A percentile compares a stretch with the other conserved stretches of the same genome.
Evolutionary conservation across 2,888 invertebrate species (phyloP).

Genomic region (Apamea sordens): DNA sequence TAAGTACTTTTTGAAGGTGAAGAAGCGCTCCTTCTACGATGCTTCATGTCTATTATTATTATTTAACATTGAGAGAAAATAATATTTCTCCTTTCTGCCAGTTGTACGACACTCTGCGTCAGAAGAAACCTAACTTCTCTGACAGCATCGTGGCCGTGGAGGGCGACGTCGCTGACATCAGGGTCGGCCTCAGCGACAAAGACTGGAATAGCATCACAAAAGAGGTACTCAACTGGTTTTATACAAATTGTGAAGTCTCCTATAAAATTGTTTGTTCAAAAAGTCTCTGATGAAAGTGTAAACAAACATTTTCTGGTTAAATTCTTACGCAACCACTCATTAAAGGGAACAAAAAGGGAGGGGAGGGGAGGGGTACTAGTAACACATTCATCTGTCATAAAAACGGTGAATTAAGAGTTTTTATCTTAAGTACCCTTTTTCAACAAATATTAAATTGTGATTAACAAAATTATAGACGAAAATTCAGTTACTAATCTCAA

Average conservation of each 20-base stretch:
- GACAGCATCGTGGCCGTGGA: constrained; percentile 64
- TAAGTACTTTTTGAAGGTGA: too few relatives aligned
- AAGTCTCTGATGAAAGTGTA: not conserved
- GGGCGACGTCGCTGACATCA: constrained; percentile 64
- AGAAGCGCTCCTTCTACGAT: too few relatives aligned
- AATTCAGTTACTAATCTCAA: too few relatives aligned
- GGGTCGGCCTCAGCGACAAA: constrained; percentile 66
- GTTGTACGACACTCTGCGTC: constrained; percentile 70
- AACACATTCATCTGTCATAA: too few relatives aligned
- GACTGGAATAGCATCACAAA: constrained; percentile 62
- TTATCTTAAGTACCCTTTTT: too few relatives aligned
- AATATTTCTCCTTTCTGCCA: constrained; percentile 42
- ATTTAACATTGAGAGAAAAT: not conserved
- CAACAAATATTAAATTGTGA: too few relatives aligned
- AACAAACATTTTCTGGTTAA: not conserved
- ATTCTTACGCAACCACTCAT: too few relatives aligned
- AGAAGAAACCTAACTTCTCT: constrained; percentile 66
- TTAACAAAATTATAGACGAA: too few relatives aligned
- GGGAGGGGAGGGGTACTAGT: too few relatives aligned
- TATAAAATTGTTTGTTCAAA: not conserved
- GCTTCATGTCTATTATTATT: too few relatives aligned
- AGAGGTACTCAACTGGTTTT: constrained; percentile 66
- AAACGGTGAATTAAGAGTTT: too few relatives aligned
- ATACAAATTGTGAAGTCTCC: not conserved
- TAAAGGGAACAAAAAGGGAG: too few relatives aligned